Evolutionary conservation across 2,797 vertebrate genomes (phyloP), one percentile per base, ranked within the genome.

Genomic region (Xenopus petersii): DNA sequence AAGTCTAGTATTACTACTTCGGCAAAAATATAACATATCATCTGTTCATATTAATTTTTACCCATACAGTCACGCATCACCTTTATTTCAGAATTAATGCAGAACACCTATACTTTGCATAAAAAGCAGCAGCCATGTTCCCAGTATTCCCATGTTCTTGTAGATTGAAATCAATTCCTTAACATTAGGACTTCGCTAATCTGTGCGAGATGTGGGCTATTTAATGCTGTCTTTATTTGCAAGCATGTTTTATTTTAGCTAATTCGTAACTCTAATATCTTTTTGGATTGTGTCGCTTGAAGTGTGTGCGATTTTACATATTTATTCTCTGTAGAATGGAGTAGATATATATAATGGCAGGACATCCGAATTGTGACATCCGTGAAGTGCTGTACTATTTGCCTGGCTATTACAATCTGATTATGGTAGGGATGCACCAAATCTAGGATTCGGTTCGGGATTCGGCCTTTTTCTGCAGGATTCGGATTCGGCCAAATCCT

Each of bases 201-300:
- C 71, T 62, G 68, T 76, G 49, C 54, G 69, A 67, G 64, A 77
- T 56, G 58, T 67, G 70, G 56, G 48, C 70, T 77, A 67, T 77
- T 58, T 67, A 72, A 63, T 72, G 48, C 15, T 24, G 30, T 70
- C 48, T 64, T 72, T 62, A 67, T 66, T 71, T 77, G 46, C 65
- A 73, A 48, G 33, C 30, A 17, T 48, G 10, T 63, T 65, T 73
- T 64, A 73, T 77, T 68, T 17, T 21, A 49, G 11, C 59, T 69
- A 58, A 73, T 58, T 77, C 33, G 73, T 11, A 61, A 21, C 64
- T 16, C 21, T 26, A 58, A 55, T 70, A 47, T 70, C 33, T 21
- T 12, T 12, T 26, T 42, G 30, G 58, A 72, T 72, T 67, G 56
- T 72, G 49, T 48, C 60, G 54, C 62, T 1, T 4, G 33, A 36